Base-by-base conservation (phyloP, 2,797 vertebrate species). In the Ctenochaetus hawaiiensis region DNA sequence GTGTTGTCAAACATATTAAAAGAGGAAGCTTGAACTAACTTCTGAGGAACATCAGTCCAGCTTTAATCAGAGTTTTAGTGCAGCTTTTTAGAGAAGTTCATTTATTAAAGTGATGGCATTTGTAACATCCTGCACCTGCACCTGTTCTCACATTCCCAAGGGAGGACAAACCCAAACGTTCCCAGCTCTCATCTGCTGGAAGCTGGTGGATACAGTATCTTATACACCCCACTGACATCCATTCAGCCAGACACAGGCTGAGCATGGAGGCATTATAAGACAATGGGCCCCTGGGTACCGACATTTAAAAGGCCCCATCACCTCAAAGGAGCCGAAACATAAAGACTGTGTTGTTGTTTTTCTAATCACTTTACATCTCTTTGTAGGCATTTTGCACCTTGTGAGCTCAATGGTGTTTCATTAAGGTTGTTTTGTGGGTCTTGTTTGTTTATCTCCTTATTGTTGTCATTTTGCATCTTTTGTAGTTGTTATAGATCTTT, bases 41-140 rank as follows among this genome's bases (percentile, higher is more conserved):
- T 93, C 89, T 90, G 87, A 88, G 79, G 80, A 92, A 89, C 86
- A 92, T 91, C 89, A 87, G 80, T 91, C 85, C 81, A 78, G 87
- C 89, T 92, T 92, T 92, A 89, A 92, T 91, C 88, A 83, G 65
- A 81, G 82, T 80, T 81, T 90, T 79, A 61, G 53, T 47, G 67
- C 53, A 0, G 72, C 72, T 85, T 88, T 80, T 64, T 78, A 34
- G 53, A 82, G 70, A 67, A 80, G 85, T 84, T 90, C 68, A 87
- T 89, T 89, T 87, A 86, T 80, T 71, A 83, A 91, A 87, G 75
- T 30, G 70, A 79, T 54, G 77, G 45, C 66, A 72, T 90, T 85
- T 80, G 77, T 66, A 71, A 48, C 49, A 58, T 83, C 61, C 70
- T 68, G 26, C 26, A n/a, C n/a, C n/a, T n/a, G 72, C 72, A 67